Evolutionary conservation across 2,797 vertebrate species (phyloP), one percentile per base, ranked within the genome.

Genomic region (Leucoraja ocellata): DNA sequence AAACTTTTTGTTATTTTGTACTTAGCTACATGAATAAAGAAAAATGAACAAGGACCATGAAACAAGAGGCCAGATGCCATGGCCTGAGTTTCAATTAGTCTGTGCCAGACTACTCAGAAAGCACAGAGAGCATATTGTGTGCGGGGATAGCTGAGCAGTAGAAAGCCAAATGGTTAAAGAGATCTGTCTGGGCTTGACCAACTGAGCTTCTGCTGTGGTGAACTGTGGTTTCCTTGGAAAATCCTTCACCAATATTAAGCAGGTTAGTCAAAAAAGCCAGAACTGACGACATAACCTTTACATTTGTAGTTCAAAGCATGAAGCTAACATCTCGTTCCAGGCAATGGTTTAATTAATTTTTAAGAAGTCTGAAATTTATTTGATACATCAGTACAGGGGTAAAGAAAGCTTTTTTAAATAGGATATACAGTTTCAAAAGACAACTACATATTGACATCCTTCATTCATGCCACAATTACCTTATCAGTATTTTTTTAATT

Each of bases 291-390:
- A 77, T 93, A 94, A 13, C 7, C 93, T 94, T 94, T 95, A 61
- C 93, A 94, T 94, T 94, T 93, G 68, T 28, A 94, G 94, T 91
- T 95, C 93, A 94, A 96, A 94, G 93, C 81, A 93, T 9, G 16
- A 93, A 8, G 39, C 86, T 94, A 94, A 91, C 93, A 94, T 93
- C 94, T 3, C 14, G n/a, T 94, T 95, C 91, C 0, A 95, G 95
- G 11, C 63, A 86, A 74, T 90, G 39, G 77, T 90, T 86, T 90
- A 28, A 77, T 76, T 58, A 68, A 28, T 88, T 77, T 93, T 46
- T 4, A 32, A 78, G 46, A 46, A 68, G 73, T 84, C 16, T 86
- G 68, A 46, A 88, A 93, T 74, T 54, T 86, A 93, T 77, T 54
- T 76, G 71, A 39, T 46, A 28, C 28, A 76, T 92, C 71, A 76